A percentile compares a stretch with the other conserved stretches of the same genome.
phyloP scores from a whole-genome alignment of 1,140 invertebrate genomes.

The Conus betulinus region DNA sequence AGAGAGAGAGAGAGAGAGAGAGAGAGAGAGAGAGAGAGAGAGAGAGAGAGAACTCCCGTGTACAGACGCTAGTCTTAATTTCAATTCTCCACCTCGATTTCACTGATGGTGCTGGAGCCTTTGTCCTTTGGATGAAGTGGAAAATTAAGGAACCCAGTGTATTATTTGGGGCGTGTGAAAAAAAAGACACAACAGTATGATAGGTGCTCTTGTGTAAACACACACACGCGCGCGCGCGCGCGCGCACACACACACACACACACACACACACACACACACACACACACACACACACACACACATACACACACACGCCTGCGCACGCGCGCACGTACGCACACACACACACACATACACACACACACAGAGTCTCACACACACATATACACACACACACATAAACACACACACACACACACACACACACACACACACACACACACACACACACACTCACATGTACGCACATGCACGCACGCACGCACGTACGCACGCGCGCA shows the following conservation, averaged over 20 bases:
- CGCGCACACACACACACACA: neutral
- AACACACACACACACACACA: neutral
- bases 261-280: neutral
- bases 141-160: no score
- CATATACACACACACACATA: neutral
- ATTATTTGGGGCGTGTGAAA: no score
- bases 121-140: no score
- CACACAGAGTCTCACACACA: neutral
- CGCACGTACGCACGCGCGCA: neutral
- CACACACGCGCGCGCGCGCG: neutral
- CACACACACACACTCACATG: neutral
- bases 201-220: neutral
- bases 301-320: neutral
- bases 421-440: neutral
- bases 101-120: no score
- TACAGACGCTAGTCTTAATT: no score
- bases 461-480: neutral
- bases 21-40: no score
- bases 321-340: neutral
- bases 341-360: neutral
- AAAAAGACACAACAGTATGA: no score
- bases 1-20: no score
- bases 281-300: slow-evolving; percentile 9
- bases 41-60: no score
- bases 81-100: no score